Conservation (phyloP, 2,113 vertebrate species). For the Theristicus caerulescens region DNA sequence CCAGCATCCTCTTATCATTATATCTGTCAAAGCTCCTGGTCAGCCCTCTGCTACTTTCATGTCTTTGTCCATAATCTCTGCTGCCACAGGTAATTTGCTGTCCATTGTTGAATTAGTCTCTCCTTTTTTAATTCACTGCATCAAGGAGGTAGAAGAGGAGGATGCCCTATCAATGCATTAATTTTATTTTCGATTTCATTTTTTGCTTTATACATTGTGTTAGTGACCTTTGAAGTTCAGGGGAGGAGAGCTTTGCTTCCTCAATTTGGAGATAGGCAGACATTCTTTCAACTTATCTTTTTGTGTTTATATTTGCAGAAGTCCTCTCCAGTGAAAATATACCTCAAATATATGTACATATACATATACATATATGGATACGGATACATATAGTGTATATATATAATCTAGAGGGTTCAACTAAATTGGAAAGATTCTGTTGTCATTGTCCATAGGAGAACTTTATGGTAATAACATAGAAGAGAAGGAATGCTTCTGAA, state of each 20-base stretch:
- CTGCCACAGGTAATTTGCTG: background rate
- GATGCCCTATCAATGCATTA: background rate
- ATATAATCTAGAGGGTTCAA: background rate
- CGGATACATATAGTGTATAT: background rate
- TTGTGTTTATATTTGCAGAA: background rate
- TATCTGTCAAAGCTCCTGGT: background rate
- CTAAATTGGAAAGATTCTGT: background rate
- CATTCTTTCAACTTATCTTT: background rate
- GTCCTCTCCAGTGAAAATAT: background rate
- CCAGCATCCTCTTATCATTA: background rate
- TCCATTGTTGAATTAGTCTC: background rate
- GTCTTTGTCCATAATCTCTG: background rate
- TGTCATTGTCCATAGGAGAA: background rate
- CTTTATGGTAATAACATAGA: background rate
- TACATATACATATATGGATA: background rate
- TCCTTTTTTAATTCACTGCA: background rate
- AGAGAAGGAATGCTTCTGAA: background rate
- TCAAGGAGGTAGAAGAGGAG: background rate
- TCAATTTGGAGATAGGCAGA: background rate
- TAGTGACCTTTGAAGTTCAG: background rate
- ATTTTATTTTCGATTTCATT: background rate
- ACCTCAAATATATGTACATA: background rate
- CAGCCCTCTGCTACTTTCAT: background rate
- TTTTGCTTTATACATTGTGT: background rate
- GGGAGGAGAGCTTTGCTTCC: background rate